Conservation (phyloP, 2,888 invertebrate species). For the Acleris literana region DNA sequence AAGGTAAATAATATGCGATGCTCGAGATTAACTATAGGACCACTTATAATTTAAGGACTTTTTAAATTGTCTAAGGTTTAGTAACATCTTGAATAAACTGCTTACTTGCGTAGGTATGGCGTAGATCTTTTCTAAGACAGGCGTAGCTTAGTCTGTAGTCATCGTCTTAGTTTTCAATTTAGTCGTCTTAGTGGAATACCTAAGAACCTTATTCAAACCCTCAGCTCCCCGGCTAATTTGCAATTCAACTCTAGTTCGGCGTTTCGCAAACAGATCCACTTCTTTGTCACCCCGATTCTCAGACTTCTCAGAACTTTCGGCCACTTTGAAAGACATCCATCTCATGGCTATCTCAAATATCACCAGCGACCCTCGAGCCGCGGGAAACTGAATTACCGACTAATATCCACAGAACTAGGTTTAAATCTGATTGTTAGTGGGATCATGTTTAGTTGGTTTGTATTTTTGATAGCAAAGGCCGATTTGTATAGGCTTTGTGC, state of each 20-base stretch:
- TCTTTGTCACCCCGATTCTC: conserved; percentile 14
- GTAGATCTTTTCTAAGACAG: too few species aligned
- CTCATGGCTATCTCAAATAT: conserved; percentile 57
- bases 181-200: too few species aligned
- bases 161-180: too few species aligned
- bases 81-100: too few species aligned
- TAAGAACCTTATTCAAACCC: too few species aligned
- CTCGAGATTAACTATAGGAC: too few species aligned
- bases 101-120: too few species aligned
- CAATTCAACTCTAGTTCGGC: not conserved
- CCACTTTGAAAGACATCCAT: conserved; percentile 35
- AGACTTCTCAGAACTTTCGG: conserved; percentile 34
- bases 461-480: conserved; percentile 54
- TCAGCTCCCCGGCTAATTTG: too few species aligned
- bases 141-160: too few species aligned
- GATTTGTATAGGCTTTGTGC: conserved; percentile 57
- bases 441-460: conserved; percentile 25
- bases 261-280: conserved; percentile 8
- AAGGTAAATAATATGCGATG: too few species aligned
- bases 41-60: too few species aligned
- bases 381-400: not conserved
- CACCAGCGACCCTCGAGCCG: conserved; percentile 25
- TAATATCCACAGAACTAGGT: not conserved
- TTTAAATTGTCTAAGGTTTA: too few species aligned
- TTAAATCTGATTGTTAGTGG: not conserved